A percentile compares a stretch with the other conserved stretches of the same genome.
Evolutionary conservation across 2,797 vertebrate genomes (phyloP).

Genomic region (Melanotaenia boesemani): DNA sequence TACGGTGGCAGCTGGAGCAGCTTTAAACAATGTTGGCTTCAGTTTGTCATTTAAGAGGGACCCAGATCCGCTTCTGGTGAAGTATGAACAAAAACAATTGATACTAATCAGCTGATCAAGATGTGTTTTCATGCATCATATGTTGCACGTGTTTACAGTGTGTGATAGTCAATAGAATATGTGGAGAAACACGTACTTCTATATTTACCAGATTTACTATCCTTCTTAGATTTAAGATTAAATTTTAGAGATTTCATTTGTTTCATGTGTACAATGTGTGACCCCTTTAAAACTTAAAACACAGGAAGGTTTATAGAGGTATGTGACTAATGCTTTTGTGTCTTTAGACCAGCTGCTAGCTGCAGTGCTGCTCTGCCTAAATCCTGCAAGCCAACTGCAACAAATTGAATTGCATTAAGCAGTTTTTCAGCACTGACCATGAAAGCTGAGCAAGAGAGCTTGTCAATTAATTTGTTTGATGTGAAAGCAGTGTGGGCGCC

Average conservation of each 20-base stretch:
- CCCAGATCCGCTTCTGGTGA: no score
- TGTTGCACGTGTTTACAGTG: no score
- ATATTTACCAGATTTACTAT: neutral
- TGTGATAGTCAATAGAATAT: no score
- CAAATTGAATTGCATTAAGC: neutral
- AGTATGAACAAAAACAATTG: no score
- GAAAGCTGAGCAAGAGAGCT: neutral
- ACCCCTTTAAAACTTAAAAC: no score
- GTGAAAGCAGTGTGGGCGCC: neutral
- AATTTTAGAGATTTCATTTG: no score
- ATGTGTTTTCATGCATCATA: no score
- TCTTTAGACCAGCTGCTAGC: neutral
- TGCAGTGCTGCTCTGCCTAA: neutral
- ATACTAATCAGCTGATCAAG: no score
- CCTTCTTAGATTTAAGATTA: no score
- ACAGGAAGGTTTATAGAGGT: no score
- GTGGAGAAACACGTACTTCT: no score
- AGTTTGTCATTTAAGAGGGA: neutral
- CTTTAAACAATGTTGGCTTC: neutral
- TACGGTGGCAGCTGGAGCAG: neutral
- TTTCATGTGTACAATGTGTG: no score
- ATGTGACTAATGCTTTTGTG: neutral
- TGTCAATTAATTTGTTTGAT: conserved; percentile 1
- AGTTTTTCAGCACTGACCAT: neutral
- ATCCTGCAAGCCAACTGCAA: neutral